Evolutionary conservation across 92 coral and sea anemone genomes (phyloP), one percentile per base, ranked within the genome.

Genomic region (Zoanthus solanderi): DNA sequence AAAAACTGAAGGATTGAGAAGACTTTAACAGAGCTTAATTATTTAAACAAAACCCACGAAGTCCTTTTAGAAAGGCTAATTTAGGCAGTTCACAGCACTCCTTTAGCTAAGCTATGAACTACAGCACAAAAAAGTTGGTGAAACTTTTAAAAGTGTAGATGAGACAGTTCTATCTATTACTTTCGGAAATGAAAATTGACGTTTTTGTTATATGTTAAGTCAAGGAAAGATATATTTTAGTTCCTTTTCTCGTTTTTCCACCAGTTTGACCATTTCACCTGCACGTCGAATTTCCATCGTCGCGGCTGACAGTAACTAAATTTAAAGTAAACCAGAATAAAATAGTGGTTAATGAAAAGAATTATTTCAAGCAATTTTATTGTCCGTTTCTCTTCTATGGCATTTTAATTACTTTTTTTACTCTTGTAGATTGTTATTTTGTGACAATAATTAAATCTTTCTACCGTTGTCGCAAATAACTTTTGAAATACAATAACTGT

Each of bases 341-440:
- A 67, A 79, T 9, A 10, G 74, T 37, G 11, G 14, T 44, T n/a
- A 63, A 46, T 11, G 52, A 46, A 80, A 44, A 80, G 13, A 80
- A 23, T 45, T 23, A 8, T 30, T 53, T 54, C 75, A 81, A 66
- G 46, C 75, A 46, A 75, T 18, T 17, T 65, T 63, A 66, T 23
- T 47, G 65, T 69, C 31, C 75, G 5, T 10, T 13, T 23, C 63
- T 23, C 11, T 30, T 9, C 34, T 80, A 80, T 80, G 15, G 85
- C 72, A 28, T 80, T 80, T 67, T 66, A 81, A 81, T 81, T 60
- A 81, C 85, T 45, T 65, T 63, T 78, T 81, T 66, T 45, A 81
- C 66, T 81, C 74, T 68, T 66, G 58, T 66, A 47, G 1, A 57
- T 65, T 81, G 85, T 81, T 81, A 50, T 81, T 65, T 66, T 81